phyloP scores from a whole-genome alignment of 2,113 vertebrate species.

The Melanerpes aurifrons region DNA sequence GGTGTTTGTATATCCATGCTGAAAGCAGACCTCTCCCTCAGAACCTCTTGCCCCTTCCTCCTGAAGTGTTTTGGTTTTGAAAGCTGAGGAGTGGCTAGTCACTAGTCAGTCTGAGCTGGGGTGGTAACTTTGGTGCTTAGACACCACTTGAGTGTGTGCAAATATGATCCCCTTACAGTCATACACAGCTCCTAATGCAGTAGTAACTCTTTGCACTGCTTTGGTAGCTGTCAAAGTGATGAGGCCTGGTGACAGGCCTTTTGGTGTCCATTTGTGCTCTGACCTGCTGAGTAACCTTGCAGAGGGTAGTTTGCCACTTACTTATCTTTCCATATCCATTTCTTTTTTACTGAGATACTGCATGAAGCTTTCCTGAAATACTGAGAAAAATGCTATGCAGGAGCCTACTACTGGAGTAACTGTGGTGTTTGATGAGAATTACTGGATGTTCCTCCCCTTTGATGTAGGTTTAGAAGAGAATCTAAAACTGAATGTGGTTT shows the following conservation, averaged over 20 bases:
- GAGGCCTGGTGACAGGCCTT: neutral
- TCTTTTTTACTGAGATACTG: neutral
- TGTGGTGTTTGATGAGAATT: neutral
- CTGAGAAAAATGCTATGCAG: neutral
- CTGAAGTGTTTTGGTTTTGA: neutral
- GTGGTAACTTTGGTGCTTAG: neutral
- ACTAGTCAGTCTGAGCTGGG: neutral
- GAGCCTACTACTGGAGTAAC: neutral
- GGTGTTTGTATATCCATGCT: fast-evolving
- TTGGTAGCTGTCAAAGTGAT: fast-evolving
- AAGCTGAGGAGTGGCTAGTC: neutral
- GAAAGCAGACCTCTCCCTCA: neutral
- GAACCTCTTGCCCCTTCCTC: neutral
- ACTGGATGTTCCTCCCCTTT: constrained; percentile 42
- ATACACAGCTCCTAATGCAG: no score
- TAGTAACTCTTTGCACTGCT: neutral
- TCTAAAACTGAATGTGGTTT: constrained; percentile 62
- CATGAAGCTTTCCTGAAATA: neutral
- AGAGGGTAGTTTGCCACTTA: neutral
- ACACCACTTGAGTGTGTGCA: neutral
- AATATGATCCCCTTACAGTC: fast-evolving
- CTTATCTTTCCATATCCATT: neutral
- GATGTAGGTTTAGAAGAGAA: constrained; percentile 43
- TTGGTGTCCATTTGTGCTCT: neutral
- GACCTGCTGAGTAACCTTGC: neutral